phyloP scores from a whole-genome alignment of 1,140 invertebrate genomes.

The Lepidurus packardi region DNA sequence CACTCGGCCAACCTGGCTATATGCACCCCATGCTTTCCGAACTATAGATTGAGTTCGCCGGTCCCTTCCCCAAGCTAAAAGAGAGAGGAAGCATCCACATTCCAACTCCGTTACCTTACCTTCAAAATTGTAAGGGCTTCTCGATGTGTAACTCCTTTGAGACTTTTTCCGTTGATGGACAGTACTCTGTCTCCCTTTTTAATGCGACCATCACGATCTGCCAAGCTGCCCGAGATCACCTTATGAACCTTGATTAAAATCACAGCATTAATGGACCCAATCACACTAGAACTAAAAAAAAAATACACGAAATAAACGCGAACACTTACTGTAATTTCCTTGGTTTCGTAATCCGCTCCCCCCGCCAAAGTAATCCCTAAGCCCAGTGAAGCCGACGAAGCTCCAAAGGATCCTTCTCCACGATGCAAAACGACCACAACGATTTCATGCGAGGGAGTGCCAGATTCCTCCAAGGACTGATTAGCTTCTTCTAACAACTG shows the following conservation, averaged over 20 bases:
- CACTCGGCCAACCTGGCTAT: conserved; percentile 57
- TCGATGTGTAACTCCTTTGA: conserved; percentile 71
- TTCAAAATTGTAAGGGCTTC: conserved; percentile 80
- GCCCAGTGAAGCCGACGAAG: conserved; percentile 47
- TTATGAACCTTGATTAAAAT: conserved; percentile 64
- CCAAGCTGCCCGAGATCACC: conserved; percentile 73
- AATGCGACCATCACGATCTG: conserved; percentile 75
- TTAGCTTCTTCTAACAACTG: conserved; percentile 59
- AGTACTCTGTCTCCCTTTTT: conserved; percentile 79
- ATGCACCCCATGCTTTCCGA: neutral
- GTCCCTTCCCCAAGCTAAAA: neutral
- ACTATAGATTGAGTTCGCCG: neutral
- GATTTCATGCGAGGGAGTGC: conserved; percentile 50
- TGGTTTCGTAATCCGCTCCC: conserved; percentile 79
- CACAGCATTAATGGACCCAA: neutral
- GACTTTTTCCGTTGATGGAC: conserved; percentile 79
- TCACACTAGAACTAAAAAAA: conserved; percentile 27
- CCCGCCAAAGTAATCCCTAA: conserved; percentile 81
- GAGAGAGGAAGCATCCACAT: neutral
- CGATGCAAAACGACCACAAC: conserved; percentile 57
- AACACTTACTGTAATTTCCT: conserved; percentile 73
- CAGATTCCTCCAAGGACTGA: conserved; percentile 53
- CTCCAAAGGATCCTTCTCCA: conserved; percentile 52
- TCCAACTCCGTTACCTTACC: conserved; percentile 46
- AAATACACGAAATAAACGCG: neutral